Evolutionary conservation across 2,113 vertebrate species (phyloP).

Genomic region (Bettongia penicillata): DNA sequence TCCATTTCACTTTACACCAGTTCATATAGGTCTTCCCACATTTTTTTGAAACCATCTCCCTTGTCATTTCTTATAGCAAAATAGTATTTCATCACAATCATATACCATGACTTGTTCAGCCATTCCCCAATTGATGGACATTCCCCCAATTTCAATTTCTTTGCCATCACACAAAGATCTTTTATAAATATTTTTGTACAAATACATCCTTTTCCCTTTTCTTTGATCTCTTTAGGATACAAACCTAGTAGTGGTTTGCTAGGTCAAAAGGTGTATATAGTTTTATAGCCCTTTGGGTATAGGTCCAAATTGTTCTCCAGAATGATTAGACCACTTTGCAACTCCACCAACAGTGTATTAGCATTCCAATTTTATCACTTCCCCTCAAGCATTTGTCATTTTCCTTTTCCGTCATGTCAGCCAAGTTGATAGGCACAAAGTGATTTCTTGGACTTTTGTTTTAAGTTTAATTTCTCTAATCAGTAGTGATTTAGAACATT

Average conservation of each 20-base stretch:
- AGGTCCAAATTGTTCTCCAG: background rate
- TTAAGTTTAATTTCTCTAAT: background rate
- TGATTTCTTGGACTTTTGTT: background rate
- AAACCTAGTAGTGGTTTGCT: background rate
- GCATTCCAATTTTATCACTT: background rate
- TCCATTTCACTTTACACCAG: background rate
- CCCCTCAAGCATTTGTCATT: background rate
- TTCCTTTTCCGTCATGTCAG: background rate
- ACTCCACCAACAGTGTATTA: background rate
- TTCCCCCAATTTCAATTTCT: background rate
- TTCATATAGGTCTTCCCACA: background rate
- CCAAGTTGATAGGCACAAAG: background rate
- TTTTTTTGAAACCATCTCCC: background rate
- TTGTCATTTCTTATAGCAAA: background rate
- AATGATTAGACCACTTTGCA: background rate
- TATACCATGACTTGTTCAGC: background rate
- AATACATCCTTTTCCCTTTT: background rate
- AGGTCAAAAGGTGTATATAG: background rate
- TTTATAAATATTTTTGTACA: background rate
- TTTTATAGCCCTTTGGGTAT: background rate
- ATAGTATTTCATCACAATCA: background rate
- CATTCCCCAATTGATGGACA: background rate
- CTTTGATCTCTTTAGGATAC: background rate
- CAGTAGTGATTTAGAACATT: background rate
- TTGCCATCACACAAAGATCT: background rate